Conservation (phyloP, 1,140 invertebrate genomes). For the Drosophila triauraria region DNA sequence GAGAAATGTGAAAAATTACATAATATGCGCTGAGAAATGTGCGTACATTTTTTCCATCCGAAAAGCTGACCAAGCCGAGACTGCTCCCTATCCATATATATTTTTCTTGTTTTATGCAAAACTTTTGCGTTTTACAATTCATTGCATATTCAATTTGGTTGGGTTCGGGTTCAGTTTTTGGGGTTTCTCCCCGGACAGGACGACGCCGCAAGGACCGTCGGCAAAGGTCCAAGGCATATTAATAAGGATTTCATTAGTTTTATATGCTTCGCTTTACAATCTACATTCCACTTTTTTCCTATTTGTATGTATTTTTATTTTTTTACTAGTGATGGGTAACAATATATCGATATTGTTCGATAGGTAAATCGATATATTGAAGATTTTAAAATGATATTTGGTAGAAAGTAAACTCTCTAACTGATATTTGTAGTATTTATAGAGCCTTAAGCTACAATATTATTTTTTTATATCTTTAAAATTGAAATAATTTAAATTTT, state of each 20-base stretch:
- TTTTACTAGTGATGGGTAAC: neutral
- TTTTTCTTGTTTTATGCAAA: conserved; percentile 74
- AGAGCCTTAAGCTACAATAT: no score
- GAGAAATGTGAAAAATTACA: conserved; percentile 80
- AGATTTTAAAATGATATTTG: no score
- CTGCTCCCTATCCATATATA: conserved; percentile 7
- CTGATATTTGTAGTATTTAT: no score
- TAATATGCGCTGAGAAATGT: conserved; percentile 82
- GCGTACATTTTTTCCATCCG: conserved; percentile 73
- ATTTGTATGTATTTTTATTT: conserved; percentile 18
- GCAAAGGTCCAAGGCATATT: conserved; percentile 82
- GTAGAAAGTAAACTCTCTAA: no score
- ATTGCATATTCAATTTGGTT: conserved; percentile 83
- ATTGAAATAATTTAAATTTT: no score
- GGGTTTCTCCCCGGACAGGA: conserved; percentile 18
- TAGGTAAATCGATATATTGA: neutral
- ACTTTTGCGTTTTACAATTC: conserved; percentile 83
- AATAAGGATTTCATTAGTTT: conserved; percentile 85
- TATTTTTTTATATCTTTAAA: no score
- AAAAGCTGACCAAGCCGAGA: conserved; percentile 63
- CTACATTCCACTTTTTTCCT: conserved; percentile 26
- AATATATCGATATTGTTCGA: neutral
- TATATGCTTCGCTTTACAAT: conserved; percentile 57
- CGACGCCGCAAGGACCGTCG: conserved; percentile 62
- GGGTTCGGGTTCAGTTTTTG: conserved; percentile 20